phyloP scores from a whole-genome alignment of 2,888 invertebrate species.

The Callimorpha dominula region DNA sequence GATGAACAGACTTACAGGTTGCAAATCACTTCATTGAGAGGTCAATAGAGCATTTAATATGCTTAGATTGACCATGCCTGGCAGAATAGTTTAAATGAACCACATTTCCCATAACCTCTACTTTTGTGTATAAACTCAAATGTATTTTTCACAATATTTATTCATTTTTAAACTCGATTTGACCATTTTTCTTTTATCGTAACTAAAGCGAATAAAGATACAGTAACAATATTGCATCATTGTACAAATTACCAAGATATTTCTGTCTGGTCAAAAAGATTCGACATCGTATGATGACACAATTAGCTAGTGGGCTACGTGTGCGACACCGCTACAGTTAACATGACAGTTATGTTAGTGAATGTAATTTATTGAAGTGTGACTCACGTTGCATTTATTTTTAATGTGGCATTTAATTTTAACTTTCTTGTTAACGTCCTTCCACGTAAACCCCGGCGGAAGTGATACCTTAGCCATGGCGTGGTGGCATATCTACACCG shows the following conservation, averaged over 20 bases:
- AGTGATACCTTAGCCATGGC: constrained; percentile 75
- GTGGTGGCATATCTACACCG: constrained; percentile 77
- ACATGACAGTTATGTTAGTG: constrained; percentile 45
- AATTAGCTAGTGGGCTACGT: constrained; percentile 43
- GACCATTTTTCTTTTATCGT: constrained; percentile 7
- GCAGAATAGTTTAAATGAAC: background rate
- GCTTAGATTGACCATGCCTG: background rate
- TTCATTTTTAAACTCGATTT: too few relatives aligned
- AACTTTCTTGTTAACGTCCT: constrained; percentile 78
- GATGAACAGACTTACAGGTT: too few relatives aligned
- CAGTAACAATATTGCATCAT: background rate
- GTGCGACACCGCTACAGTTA: constrained; percentile 40
- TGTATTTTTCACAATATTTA: too few relatives aligned
- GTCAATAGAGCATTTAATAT: background rate
- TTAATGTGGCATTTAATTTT: constrained; percentile 75
- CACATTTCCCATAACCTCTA: background rate
- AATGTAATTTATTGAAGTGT: constrained; percentile 48
- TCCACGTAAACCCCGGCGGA: constrained; percentile 81
- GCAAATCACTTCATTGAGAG: too few relatives aligned
- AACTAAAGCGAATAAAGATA: background rate
- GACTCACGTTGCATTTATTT: constrained; percentile 76
- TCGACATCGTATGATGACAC: constrained; percentile 4
- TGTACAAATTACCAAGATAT: background rate
- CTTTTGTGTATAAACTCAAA: background rate
- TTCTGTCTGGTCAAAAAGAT: background rate